Evolutionary conservation across 2,888 invertebrate genomes (phyloP), one percentile per base, ranked within the genome.

Genomic region (Lypha dubia): DNA sequence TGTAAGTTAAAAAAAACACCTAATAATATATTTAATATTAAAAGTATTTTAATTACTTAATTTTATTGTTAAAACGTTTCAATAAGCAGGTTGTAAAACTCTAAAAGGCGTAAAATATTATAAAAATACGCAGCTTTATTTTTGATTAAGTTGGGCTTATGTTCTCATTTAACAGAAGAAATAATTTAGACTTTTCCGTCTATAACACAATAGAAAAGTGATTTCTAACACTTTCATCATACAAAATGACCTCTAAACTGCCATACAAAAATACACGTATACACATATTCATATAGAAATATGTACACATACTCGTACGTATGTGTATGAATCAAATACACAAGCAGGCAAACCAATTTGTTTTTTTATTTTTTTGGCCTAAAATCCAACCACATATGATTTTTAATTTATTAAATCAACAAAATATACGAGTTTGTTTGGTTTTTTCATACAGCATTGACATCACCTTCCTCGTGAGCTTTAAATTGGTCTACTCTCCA

Each of bases 391-490:
- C 44, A 35, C 24, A 60, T 28, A 75, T 62, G 58, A 62, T 51
- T 51, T 44, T 22, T 22, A n/a, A 20, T 35, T 11, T 41, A 44
- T 63, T 41, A 41, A 65, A 20, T 11, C 28, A 58, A 28, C 17
- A 15, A 58, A 44, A 41, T 38, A 11, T 28, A 24, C 74, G n/a
- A n/a, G n/a, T n/a, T 53, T 56, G 13, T 68, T 49, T 56, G n/a
- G 65, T 49, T 58, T 49, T 58, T 49, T 51, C 28, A 87, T 87
- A 60, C 88, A 89, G 88, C 90, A 91, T 90, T 90, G 90, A 90
- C 91, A 90, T 91, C 91, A 90, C 90, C 89, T 87, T 82, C 49
- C 77, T 77, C 60, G 17, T 67, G 41, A 75, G 83, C 79, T 74
- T 63, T 41, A 79, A 83, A 79, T 85, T 83, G 73, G 76, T 87